Evolutionary conservation across 2,113 vertebrate genomes (phyloP), one percentile per base, ranked within the genome.

Genomic region (Grantiella picta): DNA sequence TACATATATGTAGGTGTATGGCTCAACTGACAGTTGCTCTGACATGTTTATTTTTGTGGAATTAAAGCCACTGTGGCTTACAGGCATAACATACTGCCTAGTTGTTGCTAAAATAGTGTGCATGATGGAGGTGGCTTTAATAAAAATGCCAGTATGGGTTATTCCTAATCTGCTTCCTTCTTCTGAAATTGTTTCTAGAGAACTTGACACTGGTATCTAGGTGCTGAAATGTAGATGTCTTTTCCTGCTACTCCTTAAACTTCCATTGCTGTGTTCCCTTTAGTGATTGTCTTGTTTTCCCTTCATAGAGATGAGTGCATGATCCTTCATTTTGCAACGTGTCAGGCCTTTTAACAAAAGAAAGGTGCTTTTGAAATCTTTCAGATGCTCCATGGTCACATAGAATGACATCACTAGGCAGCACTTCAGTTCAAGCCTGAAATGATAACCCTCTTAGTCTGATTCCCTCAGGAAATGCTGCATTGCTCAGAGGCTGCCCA

Each of bases 151-250:
- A 82, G 3, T 50, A 8, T 42, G 31, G 36, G 9, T 20, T 86
- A 35, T 66, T 92, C 31, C 22, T 57, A 2, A 68, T 77, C 23
- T 72, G 13, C 64, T 79, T 72, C 36, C 19, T 10, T 56, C 64
- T 90, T 88, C 33, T 33, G 82, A 38, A 77, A 82, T 76, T 49
- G 10, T 90, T 93, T 79, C 45, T 87, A 33, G 57, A 93, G 76
- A 80, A 45, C n/a, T 88, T 60, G 33, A 75, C 42, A 8, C 7
- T 90, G 76, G 85, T 94, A 95, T 90, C 65, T 95, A 86, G 90
- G 92, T 96, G 94, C 86, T 45, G 35, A 90, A 92, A 90, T 53
- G 12, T 45, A 75, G 27, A 80, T 70, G 9, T 47, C 33, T 87
- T 14, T 94, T 88, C 27, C 36, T 90, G 36, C 50, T 92, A 28